Conservation (phyloP, 2,888 invertebrate genomes). For the Apantesis nais region DNA sequence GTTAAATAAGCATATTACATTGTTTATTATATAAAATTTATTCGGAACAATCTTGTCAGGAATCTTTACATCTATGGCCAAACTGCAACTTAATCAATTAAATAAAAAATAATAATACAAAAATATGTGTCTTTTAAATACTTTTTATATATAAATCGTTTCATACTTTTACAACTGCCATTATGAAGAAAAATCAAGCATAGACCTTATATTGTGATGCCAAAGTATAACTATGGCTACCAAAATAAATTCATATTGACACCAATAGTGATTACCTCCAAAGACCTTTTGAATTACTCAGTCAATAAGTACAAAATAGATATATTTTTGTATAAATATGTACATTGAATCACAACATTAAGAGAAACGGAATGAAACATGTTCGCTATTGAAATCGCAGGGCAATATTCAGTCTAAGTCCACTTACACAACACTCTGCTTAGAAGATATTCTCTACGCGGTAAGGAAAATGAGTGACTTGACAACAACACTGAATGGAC, state of each 20-base stretch:
- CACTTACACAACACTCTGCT: conserved; percentile 18
- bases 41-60: conserved; percentile 69
- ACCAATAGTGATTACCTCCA: conserved; percentile 30
- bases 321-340: conserved; percentile 60
- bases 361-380: conserved; percentile 68
- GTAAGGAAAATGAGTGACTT: conserved; percentile 31
- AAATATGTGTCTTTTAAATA: conserved; percentile 77
- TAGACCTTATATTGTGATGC: conserved; percentile 42
- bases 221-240: conserved; percentile 44
- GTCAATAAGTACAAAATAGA: conserved; percentile 78
- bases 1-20: conserved; percentile 35
- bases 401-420: conserved; percentile 54
- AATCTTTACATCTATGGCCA: conserved; percentile 60
- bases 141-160: conserved; percentile 44
- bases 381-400: conserved; percentile 46
- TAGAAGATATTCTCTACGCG: conserved; percentile 38
- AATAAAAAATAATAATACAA: conserved; percentile 75
- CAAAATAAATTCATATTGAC: conserved; percentile 29
- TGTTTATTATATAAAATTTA: conserved; percentile 73
- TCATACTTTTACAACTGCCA: conserved; percentile 28
- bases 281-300: conserved; percentile 48
- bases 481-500: conserved; percentile 29
- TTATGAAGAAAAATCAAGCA: conserved; percentile 42
- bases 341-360: conserved; percentile 69
- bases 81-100: conserved; percentile 63